Conservation (phyloP, 2,113 vertebrate species). For the Embiotoca jacksoni region DNA sequence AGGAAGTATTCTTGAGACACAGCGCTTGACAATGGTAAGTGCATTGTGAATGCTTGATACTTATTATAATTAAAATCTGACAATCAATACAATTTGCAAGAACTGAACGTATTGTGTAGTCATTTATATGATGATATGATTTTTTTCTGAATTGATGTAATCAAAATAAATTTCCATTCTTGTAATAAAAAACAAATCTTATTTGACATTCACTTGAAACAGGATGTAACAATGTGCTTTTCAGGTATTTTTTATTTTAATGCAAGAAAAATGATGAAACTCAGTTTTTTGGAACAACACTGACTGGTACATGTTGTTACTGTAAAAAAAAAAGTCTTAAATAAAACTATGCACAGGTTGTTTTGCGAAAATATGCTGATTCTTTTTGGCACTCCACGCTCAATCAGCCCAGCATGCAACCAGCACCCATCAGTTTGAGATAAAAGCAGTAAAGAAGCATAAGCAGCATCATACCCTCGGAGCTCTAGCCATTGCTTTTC, state of each 20-base stretch:
- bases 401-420: conserved; percentile 29
- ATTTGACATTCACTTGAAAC: neutral
- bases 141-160: neutral
- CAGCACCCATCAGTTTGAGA: conserved; percentile 11
- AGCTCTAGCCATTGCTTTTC: conserved; percentile 30
- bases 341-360: conserved; percentile 27
- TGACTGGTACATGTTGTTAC: conserved; percentile 8
- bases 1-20: conserved; percentile 13
- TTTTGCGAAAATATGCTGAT: conserved; percentile 32
- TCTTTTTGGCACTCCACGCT: conserved; percentile 5
- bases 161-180: neutral
- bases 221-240: neutral
- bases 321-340: conserved; percentile 26
- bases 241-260: neutral
- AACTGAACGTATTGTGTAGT: neutral
- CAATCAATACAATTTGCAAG: conserved; percentile 7
- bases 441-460: conserved; percentile 41
- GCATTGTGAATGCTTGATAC: conserved; percentile 10
- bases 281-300: neutral
- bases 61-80: conserved; percentile 7
- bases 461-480: conserved; percentile 28
- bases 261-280: neutral
- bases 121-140: neutral
- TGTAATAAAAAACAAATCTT: neutral
- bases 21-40: neutral